These are phyloP conservation scores for Parauchenoglanis punctatus DNA, from an alignment of 2,797 vertebrate species.

Conservation along the genomic window DNA sequence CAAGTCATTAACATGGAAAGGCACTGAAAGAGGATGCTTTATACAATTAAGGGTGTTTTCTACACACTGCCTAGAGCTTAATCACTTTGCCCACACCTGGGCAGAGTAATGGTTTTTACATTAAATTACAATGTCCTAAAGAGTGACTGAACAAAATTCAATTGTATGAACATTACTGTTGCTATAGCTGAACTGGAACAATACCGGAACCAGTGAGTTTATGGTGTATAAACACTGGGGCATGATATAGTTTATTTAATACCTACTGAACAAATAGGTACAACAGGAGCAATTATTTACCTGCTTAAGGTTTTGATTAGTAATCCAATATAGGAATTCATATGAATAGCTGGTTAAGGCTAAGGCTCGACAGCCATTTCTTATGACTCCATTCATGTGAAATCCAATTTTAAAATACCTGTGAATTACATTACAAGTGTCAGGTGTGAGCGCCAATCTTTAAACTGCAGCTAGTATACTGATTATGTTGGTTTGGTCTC, in stretches of 20 bases:
- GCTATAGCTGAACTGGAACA: slow-evolving; percentile 11
- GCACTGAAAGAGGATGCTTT: slow-evolving; percentile 36
- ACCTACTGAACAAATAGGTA: neutral
- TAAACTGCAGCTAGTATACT: neutral
- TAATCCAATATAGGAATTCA: neutral
- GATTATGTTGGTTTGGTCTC: neutral
- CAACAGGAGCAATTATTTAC: neutral
- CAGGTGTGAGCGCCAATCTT: neutral
- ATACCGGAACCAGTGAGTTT: neutral
- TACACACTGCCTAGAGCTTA: slow-evolving; percentile 32
- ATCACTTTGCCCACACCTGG: slow-evolving; percentile 38
- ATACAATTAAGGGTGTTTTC: slow-evolving; percentile 33
- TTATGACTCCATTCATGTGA: neutral
- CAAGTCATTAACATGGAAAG: slow-evolving; percentile 40
- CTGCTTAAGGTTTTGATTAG: neutral
- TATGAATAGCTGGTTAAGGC: neutral
- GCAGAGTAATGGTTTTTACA: slow-evolving; percentile 32
- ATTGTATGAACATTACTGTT: neutral
- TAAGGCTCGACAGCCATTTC: neutral
- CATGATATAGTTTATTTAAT: neutral
- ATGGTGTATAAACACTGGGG: neutral
- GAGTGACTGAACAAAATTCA: slow-evolving; percentile 8
- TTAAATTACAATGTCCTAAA: slow-evolving; percentile 27
- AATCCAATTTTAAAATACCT: slow-evolving; percentile 17
- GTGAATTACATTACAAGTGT: neutral